Conservation (phyloP, 2,797 vertebrate genomes). For the Lophotriccus pileatus region DNA sequence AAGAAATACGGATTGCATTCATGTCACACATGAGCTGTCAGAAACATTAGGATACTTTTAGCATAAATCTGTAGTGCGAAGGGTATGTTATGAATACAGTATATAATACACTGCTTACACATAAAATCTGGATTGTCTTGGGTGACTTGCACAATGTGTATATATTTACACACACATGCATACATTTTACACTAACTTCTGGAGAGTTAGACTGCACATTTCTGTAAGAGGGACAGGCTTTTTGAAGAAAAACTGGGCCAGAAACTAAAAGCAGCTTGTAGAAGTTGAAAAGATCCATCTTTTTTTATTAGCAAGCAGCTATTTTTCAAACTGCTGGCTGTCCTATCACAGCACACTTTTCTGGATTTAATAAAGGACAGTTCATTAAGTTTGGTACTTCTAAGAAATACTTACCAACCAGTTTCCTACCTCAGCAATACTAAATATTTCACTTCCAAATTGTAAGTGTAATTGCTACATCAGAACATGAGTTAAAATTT, state of each 20-base stretch:
- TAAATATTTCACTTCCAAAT: neutral
- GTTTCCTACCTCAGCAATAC: neutral
- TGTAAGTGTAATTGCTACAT: neutral
- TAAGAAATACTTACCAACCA: constrained; percentile 1
- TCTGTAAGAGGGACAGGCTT: neutral
- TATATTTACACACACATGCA: neutral
- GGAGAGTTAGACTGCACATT: neutral
- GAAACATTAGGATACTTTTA: constrained; percentile 86
- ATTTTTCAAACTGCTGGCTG: neutral
- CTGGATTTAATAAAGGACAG: neutral
- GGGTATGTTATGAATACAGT: constrained; percentile 72
- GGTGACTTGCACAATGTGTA: neutral
- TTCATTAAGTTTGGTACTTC: neutral
- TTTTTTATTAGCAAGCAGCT: neutral
- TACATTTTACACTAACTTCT: neutral
- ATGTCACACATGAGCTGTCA: constrained; percentile 85
- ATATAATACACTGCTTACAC: constrained; percentile 47
- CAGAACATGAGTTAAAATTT: neutral
- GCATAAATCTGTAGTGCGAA: constrained; percentile 84
- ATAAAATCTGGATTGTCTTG: constrained; percentile 38
- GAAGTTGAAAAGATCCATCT: neutral
- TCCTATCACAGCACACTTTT: neutral
- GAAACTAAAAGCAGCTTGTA: neutral
- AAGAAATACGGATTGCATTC: constrained; percentile 92
- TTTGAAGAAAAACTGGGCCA: neutral